Percentiles rank a stretch among this genome's conserved stretches.
Conservation (phyloP, 2,113 vertebrate genomes). For the Cettia cetti region DNA sequence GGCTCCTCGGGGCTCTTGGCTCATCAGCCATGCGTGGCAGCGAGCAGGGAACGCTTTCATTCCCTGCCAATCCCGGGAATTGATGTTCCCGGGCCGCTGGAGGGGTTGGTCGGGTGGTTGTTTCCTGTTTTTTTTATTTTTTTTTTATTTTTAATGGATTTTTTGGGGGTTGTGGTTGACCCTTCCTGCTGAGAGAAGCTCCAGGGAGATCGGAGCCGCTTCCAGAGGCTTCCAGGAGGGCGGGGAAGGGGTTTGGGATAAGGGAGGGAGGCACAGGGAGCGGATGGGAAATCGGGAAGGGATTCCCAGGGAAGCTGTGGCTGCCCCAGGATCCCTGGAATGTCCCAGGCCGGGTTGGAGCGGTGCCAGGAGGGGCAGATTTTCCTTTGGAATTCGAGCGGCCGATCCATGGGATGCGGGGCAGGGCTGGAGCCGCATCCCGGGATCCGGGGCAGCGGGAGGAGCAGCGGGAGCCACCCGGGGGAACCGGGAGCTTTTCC, state of each 20-base stretch:
- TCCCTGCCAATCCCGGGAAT: constrained; percentile 69
- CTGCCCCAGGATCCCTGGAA: neutral
- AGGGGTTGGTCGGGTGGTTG: neutral
- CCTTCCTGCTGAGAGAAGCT: neutral
- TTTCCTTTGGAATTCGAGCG: neutral
- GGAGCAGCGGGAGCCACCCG: neutral
- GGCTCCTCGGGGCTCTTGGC: constrained; percentile 57
- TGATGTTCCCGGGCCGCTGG: neutral
- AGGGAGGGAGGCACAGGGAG: neutral
- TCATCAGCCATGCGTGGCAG: constrained; percentile 76
- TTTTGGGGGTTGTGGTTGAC: neutral
- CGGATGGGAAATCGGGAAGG: too few relatives aligned
- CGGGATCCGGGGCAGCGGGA: neutral
- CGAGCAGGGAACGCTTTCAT: constrained; percentile 67
- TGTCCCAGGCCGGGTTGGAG: neutral
- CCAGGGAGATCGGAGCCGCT: neutral
- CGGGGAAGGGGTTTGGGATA: neutral
- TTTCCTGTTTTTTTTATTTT: neutral
- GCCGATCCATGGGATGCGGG: neutral
- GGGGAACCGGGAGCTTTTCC: neutral
- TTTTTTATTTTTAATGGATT: neutral
- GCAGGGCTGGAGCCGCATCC: neutral
- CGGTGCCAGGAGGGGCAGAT: neutral
- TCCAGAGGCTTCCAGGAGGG: neutral
- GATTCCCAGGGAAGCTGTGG: neutral